Conservation (phyloP, 2,888 invertebrate species). For the Pandemis heparana region DNA sequence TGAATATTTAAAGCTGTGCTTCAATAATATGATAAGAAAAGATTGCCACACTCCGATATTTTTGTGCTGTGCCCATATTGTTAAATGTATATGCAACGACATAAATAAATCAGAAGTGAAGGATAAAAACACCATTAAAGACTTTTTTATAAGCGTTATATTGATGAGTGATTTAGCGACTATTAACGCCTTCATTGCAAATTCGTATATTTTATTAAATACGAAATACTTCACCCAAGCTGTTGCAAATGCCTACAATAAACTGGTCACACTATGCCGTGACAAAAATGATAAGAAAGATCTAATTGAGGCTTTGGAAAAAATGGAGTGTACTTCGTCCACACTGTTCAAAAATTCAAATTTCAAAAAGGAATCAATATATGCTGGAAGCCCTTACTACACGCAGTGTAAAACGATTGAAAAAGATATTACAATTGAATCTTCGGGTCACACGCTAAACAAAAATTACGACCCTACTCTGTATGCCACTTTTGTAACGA, state of each 20-base stretch:
- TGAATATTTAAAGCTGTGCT: neutral
- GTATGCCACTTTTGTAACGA: constrained; percentile 11
- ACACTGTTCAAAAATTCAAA: neutral
- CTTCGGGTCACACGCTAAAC: neutral
- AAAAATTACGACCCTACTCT: neutral
- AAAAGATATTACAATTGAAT: neutral
- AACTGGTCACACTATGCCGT: constrained; percentile 5
- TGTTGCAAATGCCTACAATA: constrained; percentile 11
- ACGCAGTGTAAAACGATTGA: neutral
- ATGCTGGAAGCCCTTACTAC: constrained; percentile 9
- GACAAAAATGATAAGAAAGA: neutral
- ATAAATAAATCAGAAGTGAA: constrained; percentile 15
- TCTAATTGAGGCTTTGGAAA: constrained; percentile 1
- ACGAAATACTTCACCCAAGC: constrained; percentile 10
- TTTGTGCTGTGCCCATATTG: constrained; percentile 26
- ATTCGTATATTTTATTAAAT: constrained; percentile 18
- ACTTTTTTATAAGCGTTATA: constrained; percentile 17
- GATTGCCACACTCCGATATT: constrained; percentile 7
- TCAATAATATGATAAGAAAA: constrained; percentile 4
- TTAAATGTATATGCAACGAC: constrained; percentile 23
- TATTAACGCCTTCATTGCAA: constrained; percentile 8
- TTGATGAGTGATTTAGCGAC: constrained; percentile 16
- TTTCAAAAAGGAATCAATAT: constrained; percentile 3
- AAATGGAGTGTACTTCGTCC: constrained; percentile 11
- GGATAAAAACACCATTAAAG: constrained; percentile 9